These are phyloP conservation scores for Periphyllus acericola DNA, from an alignment of 2,888 invertebrate species.

Conservation along the genomic window DNA sequence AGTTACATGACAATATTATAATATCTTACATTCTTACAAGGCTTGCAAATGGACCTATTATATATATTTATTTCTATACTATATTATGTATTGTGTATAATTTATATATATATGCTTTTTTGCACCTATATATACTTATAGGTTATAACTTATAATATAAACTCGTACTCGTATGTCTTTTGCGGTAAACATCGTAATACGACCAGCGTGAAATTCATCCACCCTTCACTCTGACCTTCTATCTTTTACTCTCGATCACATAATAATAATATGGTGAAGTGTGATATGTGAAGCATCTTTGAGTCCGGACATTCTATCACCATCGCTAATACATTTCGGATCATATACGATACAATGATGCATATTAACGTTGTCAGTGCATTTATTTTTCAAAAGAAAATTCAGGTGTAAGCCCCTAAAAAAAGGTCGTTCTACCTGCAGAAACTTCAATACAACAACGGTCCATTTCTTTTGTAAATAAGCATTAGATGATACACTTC, in stretches of 20 bases:
- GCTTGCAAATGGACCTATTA: neutral
- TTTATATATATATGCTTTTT: too few species aligned
- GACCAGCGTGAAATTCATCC: neutral
- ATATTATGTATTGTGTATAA: too few species aligned
- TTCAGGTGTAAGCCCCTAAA: neutral
- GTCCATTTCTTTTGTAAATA: neutral
- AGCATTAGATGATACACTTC: neutral
- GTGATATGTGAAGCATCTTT: neutral
- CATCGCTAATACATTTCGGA: neutral
- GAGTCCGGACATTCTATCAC: neutral
- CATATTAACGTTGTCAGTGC: neutral
- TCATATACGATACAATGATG: neutral
- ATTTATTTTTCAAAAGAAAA: neutral
- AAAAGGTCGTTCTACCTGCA: constrained; percentile 29
- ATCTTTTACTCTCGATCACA: neutral
- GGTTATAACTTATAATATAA: too few species aligned
- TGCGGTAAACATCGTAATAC: neutral
- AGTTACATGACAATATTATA: constrained; percentile 11
- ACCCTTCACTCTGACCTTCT: neutral
- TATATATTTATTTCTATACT: neutral
- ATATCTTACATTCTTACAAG: neutral
- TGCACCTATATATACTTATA: too few species aligned
- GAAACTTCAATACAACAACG: neutral
- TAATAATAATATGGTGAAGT: neutral
- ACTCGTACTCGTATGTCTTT: neutral